Evolutionary conservation across 2,113 vertebrate genomes (phyloP).

Genomic region (Chloropsis hardwickii): DNA sequence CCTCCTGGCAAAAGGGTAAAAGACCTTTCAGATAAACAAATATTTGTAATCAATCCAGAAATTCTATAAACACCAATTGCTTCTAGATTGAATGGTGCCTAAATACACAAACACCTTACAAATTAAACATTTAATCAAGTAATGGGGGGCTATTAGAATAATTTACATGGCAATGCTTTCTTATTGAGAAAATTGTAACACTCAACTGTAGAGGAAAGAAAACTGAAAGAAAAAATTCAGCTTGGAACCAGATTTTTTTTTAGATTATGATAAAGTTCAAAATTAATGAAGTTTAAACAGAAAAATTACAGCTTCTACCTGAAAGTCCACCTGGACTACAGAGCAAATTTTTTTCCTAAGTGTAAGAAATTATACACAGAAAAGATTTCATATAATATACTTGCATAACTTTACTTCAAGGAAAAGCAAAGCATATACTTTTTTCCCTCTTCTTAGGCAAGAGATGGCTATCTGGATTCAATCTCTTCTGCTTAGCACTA

Average conservation of each 20-base stretch:
- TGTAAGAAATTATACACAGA: not conserved
- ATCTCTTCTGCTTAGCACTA: not conserved
- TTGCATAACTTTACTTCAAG: not conserved
- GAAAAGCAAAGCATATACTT: not conserved
- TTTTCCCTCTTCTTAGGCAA: not conserved
- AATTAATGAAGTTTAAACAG: not conserved
- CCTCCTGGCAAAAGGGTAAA: not conserved
- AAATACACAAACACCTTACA: not conserved
- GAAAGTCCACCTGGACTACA: not conserved
- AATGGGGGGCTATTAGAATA: not conserved
- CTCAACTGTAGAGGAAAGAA: not conserved
- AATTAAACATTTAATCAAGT: not conserved
- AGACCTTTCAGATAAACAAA: not conserved
- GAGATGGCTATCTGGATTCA: not conserved
- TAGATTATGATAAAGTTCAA: not conserved
- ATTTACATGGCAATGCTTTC: not conserved
- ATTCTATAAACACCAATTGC: not conserved
- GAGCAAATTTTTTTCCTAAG: not conserved
- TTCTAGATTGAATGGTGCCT: not conserved
- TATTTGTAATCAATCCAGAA: not conserved
- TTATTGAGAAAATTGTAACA: not conserved
- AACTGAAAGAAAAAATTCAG: not conserved
- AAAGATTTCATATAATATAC: not conserved
- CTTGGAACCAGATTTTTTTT: not conserved
- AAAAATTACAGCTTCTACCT: not conserved